Base-by-base conservation (phyloP, 1,140 invertebrate genomes). In the Papilio dardanus region DNA sequence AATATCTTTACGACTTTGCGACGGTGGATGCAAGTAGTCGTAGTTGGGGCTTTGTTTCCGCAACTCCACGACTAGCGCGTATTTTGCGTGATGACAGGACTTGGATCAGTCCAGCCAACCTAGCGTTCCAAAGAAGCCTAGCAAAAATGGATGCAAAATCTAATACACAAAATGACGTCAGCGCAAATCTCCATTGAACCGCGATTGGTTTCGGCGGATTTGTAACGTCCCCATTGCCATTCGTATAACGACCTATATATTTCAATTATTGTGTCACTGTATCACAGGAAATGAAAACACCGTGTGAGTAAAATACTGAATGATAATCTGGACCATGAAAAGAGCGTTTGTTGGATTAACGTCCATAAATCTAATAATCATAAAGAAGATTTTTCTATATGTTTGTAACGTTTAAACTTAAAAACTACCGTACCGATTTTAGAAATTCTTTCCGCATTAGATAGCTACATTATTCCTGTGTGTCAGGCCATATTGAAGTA, bases 241-340 rank as follows among this genome's bases (percentile, higher is more conserved):
- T 62, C 54, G 54, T 62, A 62, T 62, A 62, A 62, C 33, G 67
- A 42, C 67, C 67, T 40, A 69, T 31, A 67, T 40, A 68, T 69
- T 42, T 37, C 67, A 69, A 28, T 42, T 37, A 69, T 40, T 6
- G 40, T 7, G 31, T 69, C 19, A 40, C 67, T 24, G 67, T 40
- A 21, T 21, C 33, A 16, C 67, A 19, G 67, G 67, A 69, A 40
- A 37, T 69, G 67, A 62, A 62, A 62, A 62, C 21, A 5, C 54
- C 2, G 24, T 62, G 24, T 14, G 12, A 54, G 50, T 54, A 24
- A 54, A 54, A 62, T 62, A 62, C 54, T 28, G 54, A 62, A 62
- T 62, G 54, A 24, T 0, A 62, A 62, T 62, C 10, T 12, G 54
- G 54, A 24, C 54, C 24, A 62, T 4, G 24, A 16, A 62, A 62